These are phyloP conservation scores for Battus philenor DNA, from an alignment of 1,140 invertebrate genomes.

Conservation along the genomic window DNA sequence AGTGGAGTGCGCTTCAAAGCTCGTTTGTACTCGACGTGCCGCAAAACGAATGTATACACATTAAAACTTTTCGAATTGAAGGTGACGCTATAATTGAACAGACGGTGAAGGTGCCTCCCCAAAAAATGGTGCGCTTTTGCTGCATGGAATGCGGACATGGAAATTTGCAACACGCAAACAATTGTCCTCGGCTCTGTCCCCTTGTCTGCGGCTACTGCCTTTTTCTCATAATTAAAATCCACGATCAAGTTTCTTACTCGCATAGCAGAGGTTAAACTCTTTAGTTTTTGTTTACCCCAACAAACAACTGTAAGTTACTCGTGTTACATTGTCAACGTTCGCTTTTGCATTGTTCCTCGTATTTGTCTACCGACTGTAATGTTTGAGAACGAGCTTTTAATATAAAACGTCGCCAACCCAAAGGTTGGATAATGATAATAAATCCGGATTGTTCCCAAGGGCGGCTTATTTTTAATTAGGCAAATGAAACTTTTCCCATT, in stretches of 20 bases:
- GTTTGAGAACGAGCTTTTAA: conserved; percentile 39
- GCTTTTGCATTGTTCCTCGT: conserved; percentile 36
- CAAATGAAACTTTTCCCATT: conserved; percentile 66
- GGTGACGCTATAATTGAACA: conserved; percentile 51
- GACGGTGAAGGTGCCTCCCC: conserved; percentile 25
- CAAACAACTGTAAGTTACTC: conserved; percentile 28
- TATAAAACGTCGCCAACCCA: conserved; percentile 34
- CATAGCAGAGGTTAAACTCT: conserved; percentile 5
- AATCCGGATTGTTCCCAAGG: conserved; percentile 46
- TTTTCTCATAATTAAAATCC: conserved; percentile 13
- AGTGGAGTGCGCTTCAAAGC: conserved; percentile 47
- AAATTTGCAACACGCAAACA: conserved; percentile 10
- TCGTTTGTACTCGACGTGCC: conserved; percentile 45
- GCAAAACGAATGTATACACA: conserved; percentile 61
- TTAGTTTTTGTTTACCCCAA: conserved; percentile 21
- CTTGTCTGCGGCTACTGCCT: conserved; percentile 1
- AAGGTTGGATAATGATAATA: conserved; percentile 45
- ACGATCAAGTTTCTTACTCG: conserved; percentile 14
- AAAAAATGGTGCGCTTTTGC: conserved; percentile 23
- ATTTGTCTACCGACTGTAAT: conserved; percentile 28
- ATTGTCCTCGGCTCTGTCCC: conserved; percentile 5
- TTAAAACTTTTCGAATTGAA: conserved; percentile 66
- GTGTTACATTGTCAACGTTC: conserved; percentile 33
- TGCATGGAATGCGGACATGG: conserved; percentile 11
- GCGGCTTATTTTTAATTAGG: conserved; percentile 66